Evolutionary conservation across 2,113 vertebrate genomes (phyloP).

Genomic region (Carassius auratus): DNA sequence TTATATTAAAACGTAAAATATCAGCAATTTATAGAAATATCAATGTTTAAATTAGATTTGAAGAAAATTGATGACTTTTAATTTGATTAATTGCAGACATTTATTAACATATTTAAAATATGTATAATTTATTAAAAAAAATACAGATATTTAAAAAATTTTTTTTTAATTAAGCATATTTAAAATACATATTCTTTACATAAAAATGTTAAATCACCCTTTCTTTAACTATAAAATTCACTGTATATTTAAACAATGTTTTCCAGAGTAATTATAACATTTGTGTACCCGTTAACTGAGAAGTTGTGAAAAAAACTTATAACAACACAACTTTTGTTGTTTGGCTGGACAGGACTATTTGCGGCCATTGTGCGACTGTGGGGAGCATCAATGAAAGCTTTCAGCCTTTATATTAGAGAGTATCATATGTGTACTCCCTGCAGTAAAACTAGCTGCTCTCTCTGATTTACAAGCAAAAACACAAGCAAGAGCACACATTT

Average conservation of each 20-base stretch:
- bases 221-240: background rate
- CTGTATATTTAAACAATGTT: background rate
- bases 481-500: conserved; percentile 3
- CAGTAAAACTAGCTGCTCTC: background rate
- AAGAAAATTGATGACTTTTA: no score
- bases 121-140: no score
- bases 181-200: no score
- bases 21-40: no score
- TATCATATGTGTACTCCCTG: background rate
- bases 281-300: conserved; percentile 52
- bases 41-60: no score
- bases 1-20: no score
- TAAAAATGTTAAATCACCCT: background rate
- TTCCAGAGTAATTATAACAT: background rate
- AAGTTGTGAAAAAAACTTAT: conserved; percentile 48
- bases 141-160: no score
- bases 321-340: conserved; percentile 61
- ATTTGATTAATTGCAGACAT: no score
- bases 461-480: conserved; percentile 25
- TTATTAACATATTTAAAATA: no score
- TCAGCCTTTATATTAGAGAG: background rate
- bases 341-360: conserved; percentile 48
- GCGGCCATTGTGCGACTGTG: conserved; percentile 11
- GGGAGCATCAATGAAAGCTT: conserved; percentile 23
- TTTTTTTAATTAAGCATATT: no score